Conservation (phyloP, 2,888 invertebrate species). For the Drosophila longiperda region DNA sequence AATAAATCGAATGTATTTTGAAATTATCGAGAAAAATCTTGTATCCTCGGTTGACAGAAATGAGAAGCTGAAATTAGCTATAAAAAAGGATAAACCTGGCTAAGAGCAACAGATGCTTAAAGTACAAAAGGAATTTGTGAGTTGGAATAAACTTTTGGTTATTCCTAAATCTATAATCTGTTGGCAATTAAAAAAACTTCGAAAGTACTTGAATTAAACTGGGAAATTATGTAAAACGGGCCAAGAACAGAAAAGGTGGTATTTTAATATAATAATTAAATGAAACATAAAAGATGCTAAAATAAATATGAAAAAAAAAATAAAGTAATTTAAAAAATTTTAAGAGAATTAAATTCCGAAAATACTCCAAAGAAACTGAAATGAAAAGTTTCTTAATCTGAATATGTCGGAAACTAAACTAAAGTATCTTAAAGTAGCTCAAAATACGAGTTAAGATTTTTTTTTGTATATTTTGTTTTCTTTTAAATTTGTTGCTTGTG, state of each 20-base stretch:
- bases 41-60: background rate
- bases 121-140: background rate
- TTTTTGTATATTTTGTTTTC: background rate
- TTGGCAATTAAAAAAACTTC: background rate
- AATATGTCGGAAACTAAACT: background rate
- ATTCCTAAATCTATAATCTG: background rate
- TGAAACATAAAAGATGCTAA: too few relatives aligned
- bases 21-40: background rate
- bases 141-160: background rate
- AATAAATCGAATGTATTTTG: background rate
- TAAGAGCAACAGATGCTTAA: background rate
- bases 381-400: background rate
- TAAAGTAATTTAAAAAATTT: slow-evolving; percentile 1
- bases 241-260: background rate
- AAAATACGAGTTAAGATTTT: background rate
- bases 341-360: background rate
- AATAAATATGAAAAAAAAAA: background rate
- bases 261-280: background rate
- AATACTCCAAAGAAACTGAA: background rate
- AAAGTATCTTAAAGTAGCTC: background rate
- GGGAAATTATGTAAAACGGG: background rate
- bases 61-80: background rate
- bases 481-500: background rate
- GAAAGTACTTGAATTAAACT: background rate
- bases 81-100: background rate